Base-by-base conservation (phyloP, 2,888 invertebrate genomes). In the Ochropleura leucogaster region DNA sequence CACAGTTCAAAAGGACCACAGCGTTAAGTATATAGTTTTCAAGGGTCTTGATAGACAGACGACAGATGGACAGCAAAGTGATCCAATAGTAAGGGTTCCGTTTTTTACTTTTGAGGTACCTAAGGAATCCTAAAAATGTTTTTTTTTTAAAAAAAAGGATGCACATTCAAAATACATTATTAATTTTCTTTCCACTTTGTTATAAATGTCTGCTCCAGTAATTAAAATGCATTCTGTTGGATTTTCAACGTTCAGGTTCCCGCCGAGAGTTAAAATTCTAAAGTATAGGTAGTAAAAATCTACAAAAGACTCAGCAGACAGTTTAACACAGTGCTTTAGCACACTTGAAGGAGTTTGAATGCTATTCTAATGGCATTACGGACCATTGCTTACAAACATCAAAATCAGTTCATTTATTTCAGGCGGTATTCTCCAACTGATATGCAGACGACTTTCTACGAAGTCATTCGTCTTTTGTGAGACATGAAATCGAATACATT, bases 321-420 rank as follows among this genome's bases (percentile, higher is more conserved):
- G 30, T 68, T 72, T 72, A 76, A 68, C 68, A 72, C 68, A 68
- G 57, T 70, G 55, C 46, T 84, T 68, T 53, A 68, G 20, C 64
- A 68, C 69, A 63, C 30, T 72, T 72, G 65, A 74, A 67, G 49
- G 46, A 72, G 40, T 75, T 68, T 57, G 18, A 68, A 74, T 40
- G 68, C 46, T 53, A 62, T 60, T 20, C 68, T 73, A 72, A 79
- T 67, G 66, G 55, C 14, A 3, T 68, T 60, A 55, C 51, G 62
- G 67, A 12, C 62, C 68, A 66, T 69, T 67, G 30, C 49, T 64
- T 82, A 42, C 18, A 55, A 73, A 66, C 55, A 57, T 74, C 44
- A 57, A 72, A 68, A 44, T 60, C 79, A 46, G 64, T 46, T 67
- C 67, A 77, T 83, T 83, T 62, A 51, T n/a, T 49, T 70, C 20